phyloP scores from a whole-genome alignment of 2,888 invertebrate genomes.

The Drosophila longiperda region DNA sequence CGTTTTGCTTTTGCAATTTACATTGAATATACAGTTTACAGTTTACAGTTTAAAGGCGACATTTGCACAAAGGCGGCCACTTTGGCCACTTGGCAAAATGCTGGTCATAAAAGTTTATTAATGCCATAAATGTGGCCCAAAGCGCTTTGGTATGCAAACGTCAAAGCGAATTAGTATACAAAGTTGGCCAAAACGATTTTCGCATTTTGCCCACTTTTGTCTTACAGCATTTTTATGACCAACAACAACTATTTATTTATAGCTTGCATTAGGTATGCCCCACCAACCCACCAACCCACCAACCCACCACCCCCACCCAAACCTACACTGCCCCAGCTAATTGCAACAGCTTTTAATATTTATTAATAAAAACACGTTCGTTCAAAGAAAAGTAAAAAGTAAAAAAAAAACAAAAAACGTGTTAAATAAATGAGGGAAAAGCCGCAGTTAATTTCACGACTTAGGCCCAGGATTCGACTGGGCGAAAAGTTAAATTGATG shows the following conservation, averaged over 20 bases:
- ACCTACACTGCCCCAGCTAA: constrained; percentile 23
- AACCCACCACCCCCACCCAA: constrained; percentile 2
- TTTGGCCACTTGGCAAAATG: constrained; percentile 50
- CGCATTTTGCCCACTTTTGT: constrained; percentile 40
- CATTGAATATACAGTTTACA: constrained; percentile 4
- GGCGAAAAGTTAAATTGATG: constrained; percentile 69
- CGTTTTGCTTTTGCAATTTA: constrained; percentile 32
- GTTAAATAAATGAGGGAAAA: constrained; percentile 52
- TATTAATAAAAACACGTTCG: constrained; percentile 55
- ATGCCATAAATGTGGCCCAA: constrained; percentile 76
- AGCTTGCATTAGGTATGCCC: constrained; percentile 62
- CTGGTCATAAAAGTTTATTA: constrained; percentile 80
- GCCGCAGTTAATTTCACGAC: constrained; percentile 56
- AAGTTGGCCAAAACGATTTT: constrained; percentile 60
- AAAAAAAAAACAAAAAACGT: not conserved
- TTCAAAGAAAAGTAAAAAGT: constrained; percentile 1
- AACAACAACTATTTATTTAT: constrained; percentile 68
- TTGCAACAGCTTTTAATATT: constrained; percentile 57
- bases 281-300: not conserved
- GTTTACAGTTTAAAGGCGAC: constrained; percentile 28
- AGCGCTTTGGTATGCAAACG: constrained; percentile 77
- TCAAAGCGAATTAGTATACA: constrained; percentile 80
- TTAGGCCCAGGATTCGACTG: constrained; percentile 17
- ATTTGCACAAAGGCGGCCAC: constrained; percentile 39
- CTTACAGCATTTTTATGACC: constrained; percentile 54